Conservation (phyloP, 2,113 vertebrate species). For the Atrichornis clamosus region DNA sequence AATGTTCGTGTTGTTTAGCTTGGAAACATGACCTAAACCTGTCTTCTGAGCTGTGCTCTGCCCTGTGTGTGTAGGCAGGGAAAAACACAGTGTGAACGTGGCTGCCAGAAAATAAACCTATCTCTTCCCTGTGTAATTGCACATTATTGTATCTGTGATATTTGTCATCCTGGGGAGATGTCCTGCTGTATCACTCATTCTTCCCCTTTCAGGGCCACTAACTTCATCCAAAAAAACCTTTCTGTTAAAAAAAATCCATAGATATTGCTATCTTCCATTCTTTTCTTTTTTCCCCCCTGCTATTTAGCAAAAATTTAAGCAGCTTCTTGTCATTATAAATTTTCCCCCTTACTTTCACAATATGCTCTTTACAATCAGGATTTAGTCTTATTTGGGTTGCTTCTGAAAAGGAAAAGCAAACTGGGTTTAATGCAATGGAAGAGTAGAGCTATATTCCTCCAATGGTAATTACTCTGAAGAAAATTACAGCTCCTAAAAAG, state of each 20-base stretch:
- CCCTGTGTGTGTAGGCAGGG: neutral
- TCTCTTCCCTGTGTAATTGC: neutral
- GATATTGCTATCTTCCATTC: neutral
- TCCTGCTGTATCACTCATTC: neutral
- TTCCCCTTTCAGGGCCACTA: neutral
- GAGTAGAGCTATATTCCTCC: neutral
- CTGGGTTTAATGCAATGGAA: neutral
- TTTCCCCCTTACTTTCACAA: neutral
- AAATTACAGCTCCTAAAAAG: constrained; percentile 11
- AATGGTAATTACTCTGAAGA: constrained; percentile 41
- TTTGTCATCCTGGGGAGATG: neutral
- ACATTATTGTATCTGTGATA: neutral
- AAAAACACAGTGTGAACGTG: neutral
- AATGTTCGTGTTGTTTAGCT: neutral
- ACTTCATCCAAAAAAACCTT: neutral
- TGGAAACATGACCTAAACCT: neutral
- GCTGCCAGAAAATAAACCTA: neutral
- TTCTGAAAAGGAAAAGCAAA: neutral
- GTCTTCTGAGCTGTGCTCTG: neutral
- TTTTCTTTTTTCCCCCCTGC: neutral
- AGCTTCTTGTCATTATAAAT: neutral
- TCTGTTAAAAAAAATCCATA: neutral
- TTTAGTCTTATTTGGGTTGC: neutral
- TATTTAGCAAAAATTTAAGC: neutral
- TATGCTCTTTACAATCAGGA: neutral